Evolutionary conservation across 2,888 invertebrate genomes (phyloP), one percentile per base, ranked within the genome.

Genomic region (Ophion ventricosus): DNA sequence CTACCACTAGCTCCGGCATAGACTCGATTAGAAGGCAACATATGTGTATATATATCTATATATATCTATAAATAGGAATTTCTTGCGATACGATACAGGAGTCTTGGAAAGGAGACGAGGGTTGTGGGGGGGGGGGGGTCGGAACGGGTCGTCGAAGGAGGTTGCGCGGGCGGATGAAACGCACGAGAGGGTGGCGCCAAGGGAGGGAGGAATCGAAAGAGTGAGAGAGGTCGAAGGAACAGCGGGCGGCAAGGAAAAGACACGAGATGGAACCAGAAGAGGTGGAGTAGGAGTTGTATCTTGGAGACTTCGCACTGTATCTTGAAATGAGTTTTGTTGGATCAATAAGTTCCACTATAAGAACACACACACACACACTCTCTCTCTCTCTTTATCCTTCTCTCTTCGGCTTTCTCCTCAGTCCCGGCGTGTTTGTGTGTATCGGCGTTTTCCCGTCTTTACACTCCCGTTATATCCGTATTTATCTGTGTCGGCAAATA

Each of bases 321-420:
- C 93, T 93, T 93, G 93, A 93, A 93, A 93, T 93, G 93, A 93
- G 93, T 93, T 93, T 93, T 93, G 93, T 93, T 93, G 93, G 93
- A 93, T 93, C 93, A 93, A 93, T 93, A 93, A 93, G 93, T 93
- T 93, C 93, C 93, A 93, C 93, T 93, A 93, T 93, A 93, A 93
- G 93, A 93, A 93, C 77, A 76, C 80, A 81, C 76, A 74, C 67
- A 59, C 81, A 82, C 77, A 78, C 82, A 73, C 87, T 83, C 87
- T 80, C 64, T 78, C 81, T 74, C 84, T 72, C 74, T 74, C 83
- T 77, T 83, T 78, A 80, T 85, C 89, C 91, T 79, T 83, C 80
- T 81, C 82, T 76, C 87, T 83, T 86, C 79, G 61, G 79, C 80
- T 75, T 82, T 72, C 77, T 77, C 84, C 86, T 76, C 84, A 74